Evolutionary conservation across 2,113 vertebrate genomes (phyloP), one percentile per base, ranked within the genome.

Genomic region (Menura novaehollandiae): DNA sequence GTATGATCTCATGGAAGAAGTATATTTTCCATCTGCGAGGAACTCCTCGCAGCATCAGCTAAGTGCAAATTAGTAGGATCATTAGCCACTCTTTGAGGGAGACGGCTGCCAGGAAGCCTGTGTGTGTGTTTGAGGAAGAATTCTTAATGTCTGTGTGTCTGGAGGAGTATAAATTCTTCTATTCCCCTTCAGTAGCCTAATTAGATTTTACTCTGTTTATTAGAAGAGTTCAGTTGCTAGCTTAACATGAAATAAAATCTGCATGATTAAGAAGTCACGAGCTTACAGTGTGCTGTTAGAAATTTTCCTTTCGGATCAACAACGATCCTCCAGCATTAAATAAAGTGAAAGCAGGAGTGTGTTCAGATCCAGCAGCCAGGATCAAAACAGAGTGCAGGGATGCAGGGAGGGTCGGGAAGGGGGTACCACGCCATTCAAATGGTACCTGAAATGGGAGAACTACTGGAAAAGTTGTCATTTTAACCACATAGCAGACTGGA

Each of bases 221-320:
- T 98, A 97, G 93, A 84, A 71, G 95, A 97, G 95, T 97, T 98
- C 95, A 80, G 97, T 97, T 96, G 66, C 95, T 69, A 93, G 88
- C 93, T 97, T 97, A 98, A 97, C 77, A 58, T 97, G 96, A 98
- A 98, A 98, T 97, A 97, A 98, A 97, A 97, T 97, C 91, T 93
- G 9, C 67, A 72, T 81, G 97, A 96, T 97, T 73, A 89, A 95
- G 89, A 89, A 94, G 89, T 95, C 96, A 44, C 0, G 14, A 93
- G 95, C 30, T 76, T 90, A 80, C 86, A 88, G 89, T 80, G 69
- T 60, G 93, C 80, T 56, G 77, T 58, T 66, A 82, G 72, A 96
- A 95, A 96, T 90, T 97, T 97, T 96, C 85, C 94, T 91, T 91
- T 82, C 39, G 0, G 93, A 97, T 97, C 95, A 93, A 85, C 97